Percentiles rank a stretch among this genome's conserved stretches.
phyloP scores from a whole-genome alignment of 2,797 vertebrate species.

The Lepilemur ruficaudatus region DNA sequence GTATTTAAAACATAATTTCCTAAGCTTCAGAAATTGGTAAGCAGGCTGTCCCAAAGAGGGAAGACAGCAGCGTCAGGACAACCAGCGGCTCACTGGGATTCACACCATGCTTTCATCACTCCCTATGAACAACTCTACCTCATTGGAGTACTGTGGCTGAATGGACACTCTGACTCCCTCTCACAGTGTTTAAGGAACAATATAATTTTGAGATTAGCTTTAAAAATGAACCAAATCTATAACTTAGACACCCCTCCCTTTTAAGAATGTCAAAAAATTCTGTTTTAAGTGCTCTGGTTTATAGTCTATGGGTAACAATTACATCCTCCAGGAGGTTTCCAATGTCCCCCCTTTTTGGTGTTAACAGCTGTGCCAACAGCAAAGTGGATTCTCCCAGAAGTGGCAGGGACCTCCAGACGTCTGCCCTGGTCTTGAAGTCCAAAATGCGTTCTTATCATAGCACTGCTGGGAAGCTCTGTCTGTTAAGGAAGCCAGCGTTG shows the following conservation, averaged over 20 bases:
- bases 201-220: constrained; percentile 72
- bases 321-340: constrained; percentile 75
- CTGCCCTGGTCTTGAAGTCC: constrained; percentile 62
- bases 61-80: constrained; percentile 81
- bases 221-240: constrained; percentile 69
- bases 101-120: constrained; percentile 67
- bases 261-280: constrained; percentile 83
- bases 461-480: constrained; percentile 69
- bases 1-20: neutral
- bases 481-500: constrained; percentile 55
- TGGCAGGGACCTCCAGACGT: constrained; percentile 71
- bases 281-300: constrained; percentile 84
- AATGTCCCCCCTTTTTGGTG: constrained; percentile 74
- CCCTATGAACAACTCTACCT: constrained; percentile 68
- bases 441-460: constrained; percentile 53
- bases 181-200: constrained; percentile 77
- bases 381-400: constrained; percentile 78
- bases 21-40: constrained; percentile 66
- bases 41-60: constrained; percentile 72
- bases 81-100: constrained; percentile 72
- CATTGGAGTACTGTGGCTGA: constrained; percentile 63
- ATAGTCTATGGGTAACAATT: constrained; percentile 62
- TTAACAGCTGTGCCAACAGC: constrained; percentile 71
- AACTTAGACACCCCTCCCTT: constrained; percentile 55
- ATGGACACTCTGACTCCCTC: constrained; percentile 70